Base-by-base conservation (phyloP, 2,113 vertebrate genomes). In the Steatornis caripensis region DNA sequence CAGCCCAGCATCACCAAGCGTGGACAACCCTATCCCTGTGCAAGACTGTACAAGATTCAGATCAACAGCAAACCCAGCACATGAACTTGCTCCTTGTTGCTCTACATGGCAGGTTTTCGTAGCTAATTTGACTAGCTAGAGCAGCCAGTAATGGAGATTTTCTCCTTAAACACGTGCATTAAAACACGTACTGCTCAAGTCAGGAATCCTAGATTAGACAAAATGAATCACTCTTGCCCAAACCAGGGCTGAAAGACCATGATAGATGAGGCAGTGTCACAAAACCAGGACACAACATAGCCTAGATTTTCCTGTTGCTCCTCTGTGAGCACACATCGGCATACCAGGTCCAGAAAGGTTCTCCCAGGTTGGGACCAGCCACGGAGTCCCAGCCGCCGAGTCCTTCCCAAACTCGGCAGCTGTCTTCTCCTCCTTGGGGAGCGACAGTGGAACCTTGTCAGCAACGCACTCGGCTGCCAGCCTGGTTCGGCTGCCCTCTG, bases 401-500 rank as follows among this genome's bases (percentile, higher is more conserved):
- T 48, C 39, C n/a, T 87, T 70, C 36, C 74, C 76, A 53, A 68
- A 76, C 14, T 49, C 12, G 2, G 58, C 58, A 46, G 30, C 60
- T 69, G 37, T 51, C 19, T 57, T 84, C 74, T 88, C 26, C 53
- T 84, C n/a, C 49, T 30, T 18, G 4, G 84, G 68, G 82, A 77
- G 70, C 9, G 12, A 70, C 83, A 58, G 55, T 8, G 14, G 36
- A 89, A 76, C 76, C 58, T 91, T 92, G 66, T 86, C 91, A 78
- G 54, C 2, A 0, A 49, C 11, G 3, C 12, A 5, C 48, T 87
- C 12, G 0, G 32, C 46, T 88, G 88, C 96, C 92, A 95, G 88
- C 75, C 58, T 15, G 14, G 95, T 97, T 92, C 7, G 23, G 84
- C 87, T 97, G 83, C 95, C 94, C 97, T 97, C 68, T 82, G 65